Base-by-base conservation (phyloP, 2,113 vertebrate genomes). In the Hippocampus barbouri region DNA sequence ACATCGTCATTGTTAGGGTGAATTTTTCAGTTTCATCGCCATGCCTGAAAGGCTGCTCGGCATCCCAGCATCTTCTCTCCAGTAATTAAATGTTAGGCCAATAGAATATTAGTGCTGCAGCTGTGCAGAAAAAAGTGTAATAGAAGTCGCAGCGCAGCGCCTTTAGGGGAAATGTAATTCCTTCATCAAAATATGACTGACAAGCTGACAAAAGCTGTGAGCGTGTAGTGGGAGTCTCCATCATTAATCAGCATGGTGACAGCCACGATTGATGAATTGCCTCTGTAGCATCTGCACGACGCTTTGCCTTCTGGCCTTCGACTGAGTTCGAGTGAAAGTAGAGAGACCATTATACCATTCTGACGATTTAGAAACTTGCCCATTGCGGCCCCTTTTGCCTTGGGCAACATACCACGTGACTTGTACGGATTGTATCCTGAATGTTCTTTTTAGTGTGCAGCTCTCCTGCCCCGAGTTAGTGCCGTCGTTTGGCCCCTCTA, bases 181-280 rank as follows among this genome's bases (percentile, higher is more conserved):
- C 49, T 5, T 59, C 25, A 21, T 68, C 64, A 64, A 57, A 59
- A 70, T 64, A 62, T 86, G 85, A 89, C 71, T 82, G 87, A 79
- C 85, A 84, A 84, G 81, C 75, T 86, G 86, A 80, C 81, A 89
- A 78, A 82, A 80, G 59, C 68, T 21, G 59, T 27, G 56, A 49
- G 78, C 65, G 80, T 30, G 70, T 79, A 73, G 74, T 68, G 64
- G 79, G 63, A 66, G 77, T 71, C 81, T 34, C 9, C 66, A 80
- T 84, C 72, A 74, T 83, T 84, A 88, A 80, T 86, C 83, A 70
- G 76, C 72, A 66, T 11, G 15, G 30, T 38, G 72, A 57, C 81
- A 64, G 67, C 34, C 66, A 1, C 6, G 34, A 61, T 70, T 82
- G 82, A 88, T 85, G 81, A 87, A 87, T 79, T 56, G 79, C 77